These are phyloP conservation scores for Himalopsyche kuldschensis DNA, from an alignment of 2,888 invertebrate genomes.

Conservation along the genomic window DNA sequence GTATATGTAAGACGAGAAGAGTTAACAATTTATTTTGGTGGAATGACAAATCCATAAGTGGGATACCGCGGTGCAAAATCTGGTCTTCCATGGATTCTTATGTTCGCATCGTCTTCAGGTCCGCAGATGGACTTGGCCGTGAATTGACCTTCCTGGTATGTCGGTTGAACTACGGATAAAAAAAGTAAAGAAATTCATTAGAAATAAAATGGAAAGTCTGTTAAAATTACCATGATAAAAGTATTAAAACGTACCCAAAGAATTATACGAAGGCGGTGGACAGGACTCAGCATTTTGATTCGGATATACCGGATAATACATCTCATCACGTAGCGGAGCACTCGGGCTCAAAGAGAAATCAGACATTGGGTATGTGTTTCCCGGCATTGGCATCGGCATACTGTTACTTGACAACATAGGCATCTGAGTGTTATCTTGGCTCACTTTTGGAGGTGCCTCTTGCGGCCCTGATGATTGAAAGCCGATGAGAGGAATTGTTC, in stretches of 20 bases:
- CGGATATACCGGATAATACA: not conserved
- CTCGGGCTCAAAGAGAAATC: no score
- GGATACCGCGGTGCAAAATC: conserved; percentile 34
- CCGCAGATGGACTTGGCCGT: conserved; percentile 28
- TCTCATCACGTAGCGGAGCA: no score
- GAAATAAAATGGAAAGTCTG: no score
- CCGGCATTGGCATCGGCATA: conserved; percentile 6
- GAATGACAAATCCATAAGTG: conserved; percentile 20
- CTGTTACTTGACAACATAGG: no score
- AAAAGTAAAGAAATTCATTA: no score
- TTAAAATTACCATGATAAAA: not conserved
- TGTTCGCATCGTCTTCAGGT: conserved; percentile 24
- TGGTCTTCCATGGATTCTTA: conserved; percentile 21
- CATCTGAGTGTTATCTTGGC: no score
- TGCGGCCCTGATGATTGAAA: conserved; percentile 49
- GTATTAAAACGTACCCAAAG: not conserved
- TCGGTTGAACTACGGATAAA: conserved; percentile 32
- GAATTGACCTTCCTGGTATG: conserved; percentile 34
- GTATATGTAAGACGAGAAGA: no score
- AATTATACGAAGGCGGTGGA: not conserved
- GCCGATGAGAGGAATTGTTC: conserved; percentile 71
- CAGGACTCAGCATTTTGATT: not conserved
- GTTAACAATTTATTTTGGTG: not conserved
- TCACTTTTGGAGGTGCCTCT: no score
- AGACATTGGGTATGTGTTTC: not conserved